Base-by-base conservation (phyloP, 2,888 invertebrate species). In the Melanotus villosus region DNA sequence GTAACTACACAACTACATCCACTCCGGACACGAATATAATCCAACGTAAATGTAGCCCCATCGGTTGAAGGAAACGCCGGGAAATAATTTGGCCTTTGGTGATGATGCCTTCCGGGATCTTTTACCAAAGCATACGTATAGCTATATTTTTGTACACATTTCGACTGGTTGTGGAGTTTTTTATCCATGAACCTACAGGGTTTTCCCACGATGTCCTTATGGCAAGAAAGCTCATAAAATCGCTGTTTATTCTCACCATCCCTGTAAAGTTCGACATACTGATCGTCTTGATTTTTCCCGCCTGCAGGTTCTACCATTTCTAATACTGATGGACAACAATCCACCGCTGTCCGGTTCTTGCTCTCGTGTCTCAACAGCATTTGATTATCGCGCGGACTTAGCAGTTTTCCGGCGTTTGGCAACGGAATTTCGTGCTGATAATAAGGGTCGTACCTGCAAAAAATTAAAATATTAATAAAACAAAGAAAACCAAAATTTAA, bases 1-100 rank as follows among this genome's bases (percentile, higher is more conserved):
- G 86, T 87, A 71, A 95, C 89, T 82, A 93, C 91, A 85, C 96
- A 96, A 80, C 93, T 90, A 85, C 96, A 96, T 36, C 95, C 96
- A 76, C 93, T 93, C 67, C 94, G 88, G 71, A 96, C 90, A 78
- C 89, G 87, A 78, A 96, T 93, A 85, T 94, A 94, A 86, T 95
- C 95, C 85, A 95, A 86, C 71, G 91, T 90, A 91, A 93, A 95
- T 63, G 89, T 88, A 7, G 80, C 79, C 23, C 79, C 80, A 1
- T 86, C 88, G 2, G 86, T 86, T 1, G 87, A 88, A 0, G 89
- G 88, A 74, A 90, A 84, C 50, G 84, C 79, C 10, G 86, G 85
- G 71, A 86, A 85, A 67, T 83, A 83, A 56, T 79, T 76, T 62
- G 78, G 78, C 47, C 81, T 76, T 58, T 78, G 79, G 59, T 79